A percentile compares a stretch with the other conserved stretches of the same genome.
phyloP scores from a whole-genome alignment of 1,140 invertebrate genomes.

The Bombyx mandarina region DNA sequence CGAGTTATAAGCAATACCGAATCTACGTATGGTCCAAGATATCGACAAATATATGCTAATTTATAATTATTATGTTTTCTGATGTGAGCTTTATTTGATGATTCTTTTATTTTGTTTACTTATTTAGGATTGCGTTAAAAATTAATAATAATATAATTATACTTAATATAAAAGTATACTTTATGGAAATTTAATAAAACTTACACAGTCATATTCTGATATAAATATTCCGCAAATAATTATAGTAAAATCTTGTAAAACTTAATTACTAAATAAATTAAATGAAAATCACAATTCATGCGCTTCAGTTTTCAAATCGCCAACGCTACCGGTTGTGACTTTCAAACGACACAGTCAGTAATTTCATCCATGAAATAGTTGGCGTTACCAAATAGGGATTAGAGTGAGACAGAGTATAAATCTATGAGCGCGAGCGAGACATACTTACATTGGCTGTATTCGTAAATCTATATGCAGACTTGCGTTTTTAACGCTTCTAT shows the following conservation, averaged over 20 bases:
- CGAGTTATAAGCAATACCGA: constrained; percentile 18
- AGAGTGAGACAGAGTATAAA: constrained; percentile 42
- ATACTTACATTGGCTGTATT: constrained; percentile 9
- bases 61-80: constrained; percentile 10
- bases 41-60: constrained; percentile 12
- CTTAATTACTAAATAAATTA: no score
- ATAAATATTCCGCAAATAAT: no score
- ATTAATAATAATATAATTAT: background rate
- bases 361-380: constrained; percentile 70
- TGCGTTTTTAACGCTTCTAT: no score
- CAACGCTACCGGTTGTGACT: constrained; percentile 21
- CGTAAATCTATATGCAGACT: constrained; percentile 10
- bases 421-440: constrained; percentile 31
- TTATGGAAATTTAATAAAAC: no score
- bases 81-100: background rate
- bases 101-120: background rate
- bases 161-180: background rate
- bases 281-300: no score
- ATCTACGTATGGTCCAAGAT: constrained; percentile 31
- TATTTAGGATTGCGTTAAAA: background rate
- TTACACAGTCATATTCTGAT: no score
- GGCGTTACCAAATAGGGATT: constrained; percentile 68
- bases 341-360: constrained; percentile 31
- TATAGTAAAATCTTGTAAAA: no score
- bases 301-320: background rate